These are phyloP conservation scores for Sarotherodon lohbergeri DNA, from an alignment of 2,113 vertebrate genomes.

Conservation along the genomic window DNA sequence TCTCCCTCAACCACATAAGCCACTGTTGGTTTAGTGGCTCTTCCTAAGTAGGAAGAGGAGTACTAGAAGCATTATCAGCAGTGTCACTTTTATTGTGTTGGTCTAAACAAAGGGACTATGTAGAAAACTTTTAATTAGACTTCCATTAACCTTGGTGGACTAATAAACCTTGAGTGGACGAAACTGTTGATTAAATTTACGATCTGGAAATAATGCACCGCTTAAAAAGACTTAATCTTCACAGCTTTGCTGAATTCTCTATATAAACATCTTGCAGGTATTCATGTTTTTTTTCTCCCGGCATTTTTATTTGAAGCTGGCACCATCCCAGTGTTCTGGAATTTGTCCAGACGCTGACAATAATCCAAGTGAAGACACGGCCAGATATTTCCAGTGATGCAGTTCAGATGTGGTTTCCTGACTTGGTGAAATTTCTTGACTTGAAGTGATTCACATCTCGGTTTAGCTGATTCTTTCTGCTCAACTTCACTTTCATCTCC, in stretches of 20 bases:
- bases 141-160: not conserved
- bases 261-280: not conserved
- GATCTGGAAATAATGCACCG: not conserved
- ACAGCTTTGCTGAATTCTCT: not conserved
- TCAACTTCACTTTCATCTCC: not conserved
- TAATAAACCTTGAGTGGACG: not conserved
- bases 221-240: not conserved
- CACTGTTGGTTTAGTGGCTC: not conserved
- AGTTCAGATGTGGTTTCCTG: not conserved
- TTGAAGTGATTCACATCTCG: not conserved
- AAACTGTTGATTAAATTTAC: not conserved
- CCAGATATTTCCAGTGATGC: not conserved
- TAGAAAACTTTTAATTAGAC: conserved; percentile 3
- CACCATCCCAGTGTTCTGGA: not conserved
- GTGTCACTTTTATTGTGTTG: not conserved
- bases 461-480: not conserved
- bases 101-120: not conserved
- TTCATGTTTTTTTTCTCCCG: not conserved
- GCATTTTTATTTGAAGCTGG: not conserved
- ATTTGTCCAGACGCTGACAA: not conserved
- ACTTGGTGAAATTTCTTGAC: not conserved
- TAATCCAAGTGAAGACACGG: not conserved
- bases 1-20: not conserved
- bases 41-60: not conserved
- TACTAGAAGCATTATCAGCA: not conserved